A percentile compares a stretch with the other conserved stretches of the same genome.
These are phyloP conservation scores for Myoxocephalus aenaeus DNA, from an alignment of 2,797 vertebrate genomes.

Conservation along the genomic window DNA sequence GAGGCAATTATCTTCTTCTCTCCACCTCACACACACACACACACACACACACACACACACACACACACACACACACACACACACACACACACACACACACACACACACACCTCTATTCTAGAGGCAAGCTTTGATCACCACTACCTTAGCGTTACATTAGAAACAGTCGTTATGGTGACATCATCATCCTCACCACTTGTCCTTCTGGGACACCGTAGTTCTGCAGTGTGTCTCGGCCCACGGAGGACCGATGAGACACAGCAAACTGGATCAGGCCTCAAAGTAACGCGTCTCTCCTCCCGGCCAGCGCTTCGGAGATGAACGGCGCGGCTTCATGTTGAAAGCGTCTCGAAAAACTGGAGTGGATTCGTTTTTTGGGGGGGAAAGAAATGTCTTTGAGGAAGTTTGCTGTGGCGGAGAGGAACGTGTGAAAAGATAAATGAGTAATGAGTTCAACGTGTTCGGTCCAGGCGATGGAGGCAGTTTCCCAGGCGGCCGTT, in stretches of 20 bases:
- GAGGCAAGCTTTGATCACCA: slow-evolving; percentile 78
- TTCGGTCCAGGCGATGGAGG: slow-evolving; percentile 20
- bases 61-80: slow-evolving; percentile 36
- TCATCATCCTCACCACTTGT: slow-evolving; percentile 83
- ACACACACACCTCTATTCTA: slow-evolving; percentile 63
- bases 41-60: slow-evolving; percentile 35
- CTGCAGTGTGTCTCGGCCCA: slow-evolving; percentile 67
- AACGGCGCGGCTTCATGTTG: slow-evolving; percentile 57
- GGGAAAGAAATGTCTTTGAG: slow-evolving; percentile 43
- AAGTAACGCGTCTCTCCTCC: slow-evolving; percentile 71
- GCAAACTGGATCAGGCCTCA: slow-evolving; percentile 79
- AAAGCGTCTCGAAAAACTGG: slow-evolving; percentile 27
- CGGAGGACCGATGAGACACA: slow-evolving; percentile 80
- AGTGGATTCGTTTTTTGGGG: slow-evolving; percentile 53
- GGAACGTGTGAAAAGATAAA: slow-evolving; percentile 43
- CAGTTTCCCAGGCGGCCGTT: slow-evolving; percentile 13
- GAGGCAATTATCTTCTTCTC: slow-evolving; percentile 65
- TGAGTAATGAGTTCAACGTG: slow-evolving; percentile 49
- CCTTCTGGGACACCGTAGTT: slow-evolving; percentile 79
- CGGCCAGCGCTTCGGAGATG: slow-evolving; percentile 64
- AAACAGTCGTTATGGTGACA: slow-evolving; percentile 82
- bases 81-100: slow-evolving; percentile 25
- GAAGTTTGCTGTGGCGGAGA: slow-evolving; percentile 22
- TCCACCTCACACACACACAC: slow-evolving; percentile 44
- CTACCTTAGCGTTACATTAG: slow-evolving; percentile 86